Evolutionary conservation across 1,140 invertebrate genomes (phyloP).

Genomic region (Drosophila repletoides): DNA sequence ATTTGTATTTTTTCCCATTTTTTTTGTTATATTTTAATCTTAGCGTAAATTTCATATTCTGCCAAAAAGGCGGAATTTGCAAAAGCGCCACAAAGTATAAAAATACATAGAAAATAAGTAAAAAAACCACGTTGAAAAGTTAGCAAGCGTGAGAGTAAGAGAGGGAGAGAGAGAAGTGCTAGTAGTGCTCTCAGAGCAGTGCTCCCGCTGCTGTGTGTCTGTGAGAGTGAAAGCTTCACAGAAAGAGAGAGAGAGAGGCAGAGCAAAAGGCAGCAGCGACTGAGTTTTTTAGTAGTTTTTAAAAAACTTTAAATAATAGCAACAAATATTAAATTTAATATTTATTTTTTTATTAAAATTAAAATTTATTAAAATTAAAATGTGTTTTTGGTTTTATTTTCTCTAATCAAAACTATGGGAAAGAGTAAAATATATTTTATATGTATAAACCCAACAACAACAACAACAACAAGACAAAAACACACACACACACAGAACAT

Average conservation of each 20-base stretch:
- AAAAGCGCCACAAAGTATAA: conserved; percentile 15
- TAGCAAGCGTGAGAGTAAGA: conserved; percentile 18
- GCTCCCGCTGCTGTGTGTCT: conserved; percentile 4
- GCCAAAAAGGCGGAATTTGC: neutral
- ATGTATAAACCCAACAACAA: neutral
- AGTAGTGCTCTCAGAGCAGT: conserved; percentile 2
- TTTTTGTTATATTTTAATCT: neutral
- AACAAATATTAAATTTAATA: too few species aligned
- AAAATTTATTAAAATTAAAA: neutral
- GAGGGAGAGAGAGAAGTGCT: neutral
- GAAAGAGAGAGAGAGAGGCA: neutral
- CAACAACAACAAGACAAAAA: conserved; percentile 13
- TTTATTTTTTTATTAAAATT: neutral
- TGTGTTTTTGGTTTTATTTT: neutral
- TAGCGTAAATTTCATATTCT: conserved; percentile 38
- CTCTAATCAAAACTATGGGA: too few species aligned
- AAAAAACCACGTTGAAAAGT: conserved; percentile 70
- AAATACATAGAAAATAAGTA: conserved; percentile 36
- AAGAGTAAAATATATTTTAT: too few species aligned
- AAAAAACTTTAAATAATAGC: too few species aligned
- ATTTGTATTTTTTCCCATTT: neutral
- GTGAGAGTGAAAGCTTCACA: conserved; percentile 13
- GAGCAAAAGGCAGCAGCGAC: too few species aligned
- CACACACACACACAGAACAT: neutral
- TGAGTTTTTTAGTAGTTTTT: neutral